Conservation (phyloP, 2,888 invertebrate species). For the Drosophila formosana region DNA sequence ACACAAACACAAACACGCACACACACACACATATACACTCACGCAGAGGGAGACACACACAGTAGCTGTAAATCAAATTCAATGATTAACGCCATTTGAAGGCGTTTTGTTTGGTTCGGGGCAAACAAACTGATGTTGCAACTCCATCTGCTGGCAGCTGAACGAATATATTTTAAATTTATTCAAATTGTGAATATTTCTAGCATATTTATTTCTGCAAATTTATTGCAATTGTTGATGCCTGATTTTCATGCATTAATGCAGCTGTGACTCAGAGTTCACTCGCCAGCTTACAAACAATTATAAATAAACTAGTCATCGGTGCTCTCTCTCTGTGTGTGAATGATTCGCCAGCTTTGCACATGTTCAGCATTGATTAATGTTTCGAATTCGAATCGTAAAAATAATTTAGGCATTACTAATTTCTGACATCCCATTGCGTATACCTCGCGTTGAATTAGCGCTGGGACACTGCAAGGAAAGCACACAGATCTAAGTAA, state of each 20-base stretch:
- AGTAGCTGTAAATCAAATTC: conserved; percentile 49
- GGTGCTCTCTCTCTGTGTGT: not conserved
- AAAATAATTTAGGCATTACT: too few relatives aligned
- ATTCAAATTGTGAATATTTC: conserved; percentile 8
- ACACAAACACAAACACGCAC: conserved; percentile 32
- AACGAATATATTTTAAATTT: conserved; percentile 6
- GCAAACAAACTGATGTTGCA: conserved; percentile 6
- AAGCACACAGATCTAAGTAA: not conserved
- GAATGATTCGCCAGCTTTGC: conserved; percentile 4
- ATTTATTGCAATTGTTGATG: conserved; percentile 2
- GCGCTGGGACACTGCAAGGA: not conserved
- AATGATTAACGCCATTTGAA: conserved; percentile 56
- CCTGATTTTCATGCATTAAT: conserved; percentile 11
- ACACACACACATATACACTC: conserved; percentile 22
- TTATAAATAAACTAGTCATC: conserved; percentile 14
- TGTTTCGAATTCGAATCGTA: not conserved
- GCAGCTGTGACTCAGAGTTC: conserved; percentile 4
- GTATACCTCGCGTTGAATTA: conserved; percentile 17
- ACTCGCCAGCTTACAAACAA: not conserved
- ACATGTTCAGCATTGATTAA: conserved; percentile 14
- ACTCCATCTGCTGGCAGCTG: conserved; percentile 2
- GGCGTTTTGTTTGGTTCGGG: conserved; percentile 3
- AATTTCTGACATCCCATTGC: conserved; percentile 6
- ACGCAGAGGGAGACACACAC: too few relatives aligned
- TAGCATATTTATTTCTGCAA: conserved; percentile 1